Conservation (phyloP, 2,797 vertebrate genomes). For the Phataginus tetradactyla region DNA sequence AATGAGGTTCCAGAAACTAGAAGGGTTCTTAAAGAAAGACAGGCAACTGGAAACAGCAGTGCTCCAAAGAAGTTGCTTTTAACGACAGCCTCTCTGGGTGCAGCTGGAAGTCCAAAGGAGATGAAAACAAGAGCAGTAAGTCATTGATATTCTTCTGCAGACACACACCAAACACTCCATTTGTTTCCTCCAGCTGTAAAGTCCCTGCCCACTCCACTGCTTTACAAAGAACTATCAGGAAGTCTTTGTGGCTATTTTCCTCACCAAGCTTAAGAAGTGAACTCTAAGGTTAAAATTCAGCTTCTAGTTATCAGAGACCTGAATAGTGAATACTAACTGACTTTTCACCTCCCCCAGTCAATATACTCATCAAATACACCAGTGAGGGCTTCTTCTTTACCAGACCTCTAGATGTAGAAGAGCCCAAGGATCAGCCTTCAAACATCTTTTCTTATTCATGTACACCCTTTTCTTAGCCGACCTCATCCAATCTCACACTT, state of each 20-base stretch:
- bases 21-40: neutral
- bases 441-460: neutral
- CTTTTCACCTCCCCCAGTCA: neutral
- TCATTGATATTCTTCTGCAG: neutral
- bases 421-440: neutral
- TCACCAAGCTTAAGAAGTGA: neutral
- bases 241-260: neutral
- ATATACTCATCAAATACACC: neutral
- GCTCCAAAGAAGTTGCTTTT: neutral
- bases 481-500: neutral
- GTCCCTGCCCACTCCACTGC: too few relatives aligned
- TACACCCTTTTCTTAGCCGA: neutral
- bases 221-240: neutral
- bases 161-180: neutral
- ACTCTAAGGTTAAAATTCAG: neutral
- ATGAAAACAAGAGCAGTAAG: neutral
- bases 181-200: neutral
- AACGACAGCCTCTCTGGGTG: neutral
- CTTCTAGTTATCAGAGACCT: neutral
- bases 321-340: too few relatives aligned
- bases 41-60: neutral
- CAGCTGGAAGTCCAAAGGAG: neutral
- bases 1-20: neutral
- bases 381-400: neutral
- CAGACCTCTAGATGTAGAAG: neutral